Base-by-base conservation (phyloP, 2,113 vertebrate genomes). In the Kryptolebias marmoratus region DNA sequence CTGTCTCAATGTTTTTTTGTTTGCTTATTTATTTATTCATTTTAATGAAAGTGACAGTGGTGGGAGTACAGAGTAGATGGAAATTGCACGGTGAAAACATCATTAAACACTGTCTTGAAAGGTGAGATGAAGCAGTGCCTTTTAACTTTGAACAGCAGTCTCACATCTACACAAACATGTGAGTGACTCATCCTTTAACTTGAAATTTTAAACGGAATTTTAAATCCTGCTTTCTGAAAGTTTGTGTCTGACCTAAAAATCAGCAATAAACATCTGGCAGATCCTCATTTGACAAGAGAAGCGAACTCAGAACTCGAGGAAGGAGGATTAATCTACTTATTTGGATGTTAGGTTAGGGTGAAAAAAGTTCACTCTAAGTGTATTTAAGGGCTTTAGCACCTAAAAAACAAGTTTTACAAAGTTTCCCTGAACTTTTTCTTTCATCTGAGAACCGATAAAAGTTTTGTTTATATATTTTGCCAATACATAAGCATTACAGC, bases 241-340 rank as follows among this genome's bases (percentile, higher is more conserved):
- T 64, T 1, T 50, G 62, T 5, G 61, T 71, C 54, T 62, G 57
- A 78, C 50, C 12, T 64, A 44, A 39, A 64, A 79, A 68, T 72
- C 71, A 58, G 66, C 36, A 47, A 39, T 68, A 78, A 81, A 76
- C 6, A 30, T 80, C 73, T 80, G 52, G 70, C 44, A 61, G 61
- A 64, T 76, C 64, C 78, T 68, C 22, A 7, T 70, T 73, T 71
- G 82, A 82, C 82, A 75, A 62, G 60, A 61, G 75, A 66, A 18
- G 74, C 61, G 79, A 79, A 77, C 68, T 78, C 79, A 83, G 79
- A 82, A 64, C 70, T 73, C 78, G 81, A 84, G 50, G 73, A 84
- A 81, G 81, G 65, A n/a, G 77, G 73, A 89, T 88, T 83, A 88
- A 88, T 83, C 81, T 68, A 57, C 77, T 86, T 80, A 70, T 86